A percentile compares a stretch with the other conserved stretches of the same genome.
These are phyloP conservation scores for Palythoa grandiflora DNA, from an alignment of 92 coral and sea anemone genomes.

Conservation along the genomic window DNA sequence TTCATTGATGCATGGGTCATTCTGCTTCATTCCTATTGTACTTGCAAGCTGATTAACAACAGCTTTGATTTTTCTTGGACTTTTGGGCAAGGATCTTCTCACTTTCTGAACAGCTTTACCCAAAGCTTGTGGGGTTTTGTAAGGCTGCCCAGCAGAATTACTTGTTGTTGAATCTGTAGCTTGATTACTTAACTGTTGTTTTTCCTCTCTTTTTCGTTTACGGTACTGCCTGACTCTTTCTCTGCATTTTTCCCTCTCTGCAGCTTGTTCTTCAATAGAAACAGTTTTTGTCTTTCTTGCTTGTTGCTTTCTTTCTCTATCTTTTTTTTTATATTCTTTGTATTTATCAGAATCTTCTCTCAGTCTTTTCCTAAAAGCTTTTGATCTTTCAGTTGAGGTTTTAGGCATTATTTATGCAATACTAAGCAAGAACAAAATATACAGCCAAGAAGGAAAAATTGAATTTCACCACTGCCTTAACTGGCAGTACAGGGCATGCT, in stretches of 20 bases:
- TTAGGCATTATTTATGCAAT: slow-evolving; percentile 29
- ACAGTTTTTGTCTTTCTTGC: slow-evolving; percentile 7
- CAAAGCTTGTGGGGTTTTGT: slow-evolving; percentile 39
- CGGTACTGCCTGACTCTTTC: slow-evolving; percentile 22
- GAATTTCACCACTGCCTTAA: not conserved
- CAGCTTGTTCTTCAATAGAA: not conserved
- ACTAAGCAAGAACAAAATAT: not conserved
- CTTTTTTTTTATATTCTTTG: slow-evolving; percentile 42
- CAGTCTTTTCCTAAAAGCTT: slow-evolving; percentile 32
- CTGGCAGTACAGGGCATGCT: slow-evolving; percentile 26
- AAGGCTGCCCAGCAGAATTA: not conserved
- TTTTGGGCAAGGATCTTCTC: slow-evolving; percentile 21
- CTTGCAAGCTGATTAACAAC: slow-evolving; percentile 21
- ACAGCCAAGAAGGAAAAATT: not conserved
- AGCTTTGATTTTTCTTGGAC: slow-evolving; percentile 40
- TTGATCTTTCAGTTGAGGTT: slow-evolving; percentile 42
- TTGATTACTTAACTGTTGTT: slow-evolving; percentile 5
- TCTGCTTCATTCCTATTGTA: not conserved
- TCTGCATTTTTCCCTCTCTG: slow-evolving; percentile 23
- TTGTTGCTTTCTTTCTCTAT: slow-evolving; percentile 24
- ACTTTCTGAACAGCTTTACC: slow-evolving; percentile 26
- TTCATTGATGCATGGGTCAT: not conserved
- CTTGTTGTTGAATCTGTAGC: not conserved
- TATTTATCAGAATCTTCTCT: slow-evolving; percentile 34
- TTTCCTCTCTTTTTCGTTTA: not conserved